Base-by-base conservation (phyloP, 1,140 invertebrate species). In the Calliopsis andreniformis region DNA sequence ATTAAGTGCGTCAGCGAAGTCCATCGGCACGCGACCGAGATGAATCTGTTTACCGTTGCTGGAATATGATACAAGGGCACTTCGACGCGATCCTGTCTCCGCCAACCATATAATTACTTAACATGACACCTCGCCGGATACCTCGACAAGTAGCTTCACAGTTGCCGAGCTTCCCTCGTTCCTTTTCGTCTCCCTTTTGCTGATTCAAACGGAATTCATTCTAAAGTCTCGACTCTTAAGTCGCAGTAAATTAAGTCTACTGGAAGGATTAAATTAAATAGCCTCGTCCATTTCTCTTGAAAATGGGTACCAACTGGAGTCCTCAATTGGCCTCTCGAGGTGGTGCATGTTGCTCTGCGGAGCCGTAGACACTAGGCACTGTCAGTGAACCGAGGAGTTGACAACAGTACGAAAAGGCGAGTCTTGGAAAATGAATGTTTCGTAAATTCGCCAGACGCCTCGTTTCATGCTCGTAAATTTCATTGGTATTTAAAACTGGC, bases 1-100 rank as follows among this genome's bases (percentile, higher is more conserved):
- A 87, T 87, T 86, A 87, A 86, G 82, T 84, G 82, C 79, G 79
- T 84, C 84, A 83, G 83, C 76, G 79, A 83, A 83, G 82, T 83
- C 80, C 80, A 83, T 82, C 64, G 71, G 76, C 56, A 62, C 64
- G 53, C 67, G 42, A 30, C 42, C 71, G 43, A 63, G 55, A 66
- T 61, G 28, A 32, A 62, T 69, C 59, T 63, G 68, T 69, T 59
- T 69, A 69, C 55, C 43, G 25, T 20, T 30, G 3, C 43, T 28
- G n/a, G 25, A 14, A 39, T 63, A 30, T 18, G 42, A 51, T 28
- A 25, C 55, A 43, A 70, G 47, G n/a, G 71, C 55, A 47, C 32
- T 39, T 20, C 32, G 14, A 39, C 20, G 4, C 25, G 18, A 30
- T 5, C 23, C 16, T 7, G n/a, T 23, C 35, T n/a, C 39, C 28